Evolutionary conservation across 2,888 invertebrate genomes (phyloP).

Genomic region (Chironomus tentans): DNA sequence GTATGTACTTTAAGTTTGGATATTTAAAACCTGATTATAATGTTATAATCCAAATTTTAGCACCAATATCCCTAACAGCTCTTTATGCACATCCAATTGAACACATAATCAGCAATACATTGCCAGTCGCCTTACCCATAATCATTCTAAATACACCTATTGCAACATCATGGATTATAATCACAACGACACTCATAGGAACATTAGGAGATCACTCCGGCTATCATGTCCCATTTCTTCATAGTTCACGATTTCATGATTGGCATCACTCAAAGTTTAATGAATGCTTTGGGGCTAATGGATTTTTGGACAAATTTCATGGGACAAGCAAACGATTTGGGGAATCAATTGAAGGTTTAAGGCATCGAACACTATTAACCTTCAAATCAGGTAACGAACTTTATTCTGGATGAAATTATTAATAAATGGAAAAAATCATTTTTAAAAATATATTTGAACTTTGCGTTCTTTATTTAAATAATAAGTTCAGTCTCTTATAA

Average conservation of each 20-base stretch:
- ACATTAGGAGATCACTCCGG: constrained; percentile 16
- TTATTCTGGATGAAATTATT: not conserved
- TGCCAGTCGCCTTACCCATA: not conserved
- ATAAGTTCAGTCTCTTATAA: too few species aligned
- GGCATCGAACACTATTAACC: not conserved
- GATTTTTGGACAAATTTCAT: constrained; percentile 12
- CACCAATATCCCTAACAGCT: not conserved
- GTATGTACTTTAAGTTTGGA: not conserved
- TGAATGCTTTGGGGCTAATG: not conserved
- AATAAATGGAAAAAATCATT: too few species aligned
- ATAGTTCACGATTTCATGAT: constrained; percentile 5
- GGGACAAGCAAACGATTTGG: not conserved
- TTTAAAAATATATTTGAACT: too few species aligned
- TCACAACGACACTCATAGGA: not conserved
- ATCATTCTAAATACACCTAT: not conserved
- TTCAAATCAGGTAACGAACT: not conserved
- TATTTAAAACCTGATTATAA: not conserved
- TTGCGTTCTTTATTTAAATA: too few species aligned
- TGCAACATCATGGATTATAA: not conserved
- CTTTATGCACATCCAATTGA: not conserved
- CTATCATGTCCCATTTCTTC: constrained; percentile 10
- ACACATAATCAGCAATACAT: not conserved
- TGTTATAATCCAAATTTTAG: not conserved
- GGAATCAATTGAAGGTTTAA: not conserved
- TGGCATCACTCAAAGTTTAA: constrained; percentile 16